phyloP scores from a whole-genome alignment of 1,140 invertebrate species.

The Atta texana region DNA sequence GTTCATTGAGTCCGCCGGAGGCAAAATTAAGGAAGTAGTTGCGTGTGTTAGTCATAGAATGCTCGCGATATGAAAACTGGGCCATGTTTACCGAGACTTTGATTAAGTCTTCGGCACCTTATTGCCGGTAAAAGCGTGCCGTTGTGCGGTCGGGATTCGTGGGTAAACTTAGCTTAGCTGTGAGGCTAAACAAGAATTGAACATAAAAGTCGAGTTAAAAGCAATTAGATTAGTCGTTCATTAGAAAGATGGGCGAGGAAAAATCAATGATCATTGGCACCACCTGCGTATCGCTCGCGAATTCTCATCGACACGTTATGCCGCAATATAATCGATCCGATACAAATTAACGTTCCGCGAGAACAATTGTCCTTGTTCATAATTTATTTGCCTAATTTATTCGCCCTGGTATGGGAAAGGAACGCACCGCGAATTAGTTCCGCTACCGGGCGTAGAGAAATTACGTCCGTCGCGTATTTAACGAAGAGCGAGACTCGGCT shows the following conservation, averaged over 20 bases:
- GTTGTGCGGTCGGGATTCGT: not conserved
- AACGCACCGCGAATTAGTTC: conserved; percentile 40
- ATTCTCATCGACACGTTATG: conserved; percentile 12
- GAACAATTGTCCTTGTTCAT: conserved; percentile 16
- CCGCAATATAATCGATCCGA: conserved; percentile 32
- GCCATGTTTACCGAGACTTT: conserved; percentile 70
- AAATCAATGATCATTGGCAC: conserved; percentile 13
- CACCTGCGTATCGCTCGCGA: not conserved
- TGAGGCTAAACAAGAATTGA: conserved; percentile 28
- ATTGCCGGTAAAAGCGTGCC: conserved; percentile 67
- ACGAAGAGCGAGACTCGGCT: conserved; percentile 47
- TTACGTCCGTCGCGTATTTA: conserved; percentile 28
- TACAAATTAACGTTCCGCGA: conserved; percentile 10
- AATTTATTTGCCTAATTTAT: conserved; percentile 57
- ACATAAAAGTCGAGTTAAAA: conserved; percentile 60
- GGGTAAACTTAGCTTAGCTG: conserved; percentile 33
- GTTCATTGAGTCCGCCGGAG: not conserved
- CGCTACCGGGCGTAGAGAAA: conserved; percentile 24
- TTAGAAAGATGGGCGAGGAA: not conserved
- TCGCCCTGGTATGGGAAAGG: not conserved
- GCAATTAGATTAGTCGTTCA: conserved; percentile 45
- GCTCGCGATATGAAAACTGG: conserved; percentile 63
- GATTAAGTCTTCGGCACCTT: conserved; percentile 69
- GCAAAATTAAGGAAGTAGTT: conserved; percentile 26
- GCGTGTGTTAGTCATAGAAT: conserved; percentile 25